Evolutionary conservation across 1,140 invertebrate species (phyloP), one percentile per base, ranked within the genome.

Genomic region (Tribolium madens): DNA sequence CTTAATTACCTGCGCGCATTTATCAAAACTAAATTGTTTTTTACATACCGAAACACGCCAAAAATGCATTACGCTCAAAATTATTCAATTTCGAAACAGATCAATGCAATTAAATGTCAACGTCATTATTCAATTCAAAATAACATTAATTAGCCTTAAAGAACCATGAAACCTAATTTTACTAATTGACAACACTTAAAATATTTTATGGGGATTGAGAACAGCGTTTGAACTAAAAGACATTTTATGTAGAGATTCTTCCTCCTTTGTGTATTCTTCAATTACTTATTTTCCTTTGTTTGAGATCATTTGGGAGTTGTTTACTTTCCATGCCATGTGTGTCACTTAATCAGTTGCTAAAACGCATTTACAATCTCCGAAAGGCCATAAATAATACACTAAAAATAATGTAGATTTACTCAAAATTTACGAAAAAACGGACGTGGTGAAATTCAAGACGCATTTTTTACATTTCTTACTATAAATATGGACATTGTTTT

Each of bases 281-380:
- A 18, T 57, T 57, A 33, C 57, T 4, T 6, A 33, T 13, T 64
- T 26, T 14, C 53, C n/a, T 42, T 33, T 64, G 31, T 36, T 21
- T 42, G 36, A 10, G 52, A 18, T 57, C 18, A 57, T 33, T 64
- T 64, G 26, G 12, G 57, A 64, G 26, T 33, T 64, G 57, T 64
- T 64, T 64, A 64, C 26, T 33, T 42, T 14, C 12, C 31, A 21
- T 42, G 26, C 57, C 57, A 64, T 64, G 13, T 33, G 57, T 33
- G 7, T 12, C 26, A 33, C 31, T 64, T 33, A 33, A 64, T 64
- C 57, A 64, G 13, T 17, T 13, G 48, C 12, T 50, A 15, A 17
- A 50, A 50, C 13, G 6, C 13, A 50, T 50, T 50, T 26, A 26
- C 21, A 26, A 26, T 4, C 6, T 9, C 36, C 36, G 7, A 42